Base-by-base conservation (phyloP, 2,797 vertebrate genomes). In the Sciurus carolinensis region DNA sequence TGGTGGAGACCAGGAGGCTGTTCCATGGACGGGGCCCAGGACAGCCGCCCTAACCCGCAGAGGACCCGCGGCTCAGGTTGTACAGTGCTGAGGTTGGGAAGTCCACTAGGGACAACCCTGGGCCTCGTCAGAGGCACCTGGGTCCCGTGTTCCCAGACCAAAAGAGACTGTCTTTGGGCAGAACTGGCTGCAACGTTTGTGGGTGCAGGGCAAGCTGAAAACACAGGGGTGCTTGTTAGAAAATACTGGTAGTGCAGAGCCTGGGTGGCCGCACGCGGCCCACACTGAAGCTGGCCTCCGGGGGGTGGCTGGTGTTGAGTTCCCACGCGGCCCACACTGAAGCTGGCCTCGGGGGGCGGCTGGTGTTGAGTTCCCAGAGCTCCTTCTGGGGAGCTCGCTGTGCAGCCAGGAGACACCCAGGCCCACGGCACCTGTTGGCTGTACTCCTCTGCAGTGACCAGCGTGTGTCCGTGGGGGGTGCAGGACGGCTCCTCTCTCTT, bases 221-320 rank as follows among this genome's bases (percentile, higher is more conserved):
- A 72, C 0, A 11, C 1, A 14, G 44, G 8, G n/a, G 17, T 30
- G 4, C 2, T 33, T 26, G 13, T 10, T 9, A 83, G 69, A 94
- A 54, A 79, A 26, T 20, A 39, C 44, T 59, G 71, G 62, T 10
- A 39, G 62, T 0, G 30, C 20, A 54, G 20, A 57, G 24, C 12
- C 1, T 44, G 3, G 17, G 30, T 1, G 7, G 7, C 8, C 1
- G 7, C 52, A 14, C 5, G 20, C 33, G 12, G 54, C 15, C 0
- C 39, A 0, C 3, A 20, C 36, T 47, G 39, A 39, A 39, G 39
- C 39, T 39, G 39, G 39, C 39, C 39, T 39, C 39, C 4, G 39
- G 39, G 39, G 39, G 39, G 39, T 39, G 39, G 39, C 39, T 5
- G 39, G 36, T 36, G 36, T 36, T 36, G 36, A 36, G 36, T 36